These are phyloP conservation scores for Brachionus calyciflorus DNA, from an alignment of 1,140 invertebrate genomes.

Conservation along the genomic window DNA sequence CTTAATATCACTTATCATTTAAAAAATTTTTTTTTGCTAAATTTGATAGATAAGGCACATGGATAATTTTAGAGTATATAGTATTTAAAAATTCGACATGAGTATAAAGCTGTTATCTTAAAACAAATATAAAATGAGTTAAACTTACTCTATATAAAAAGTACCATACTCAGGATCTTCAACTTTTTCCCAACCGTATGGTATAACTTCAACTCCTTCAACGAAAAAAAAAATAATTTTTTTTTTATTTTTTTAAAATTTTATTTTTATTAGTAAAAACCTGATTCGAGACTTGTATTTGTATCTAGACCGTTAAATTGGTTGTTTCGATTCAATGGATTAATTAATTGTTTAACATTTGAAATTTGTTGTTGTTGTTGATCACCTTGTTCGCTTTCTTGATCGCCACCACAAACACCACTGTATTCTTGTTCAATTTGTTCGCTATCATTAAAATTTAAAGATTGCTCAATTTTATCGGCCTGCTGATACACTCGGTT, in stretches of 20 bases:
- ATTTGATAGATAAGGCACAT: too few relatives aligned
- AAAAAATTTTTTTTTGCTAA: too few relatives aligned
- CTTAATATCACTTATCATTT: too few relatives aligned
- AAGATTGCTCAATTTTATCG: background rate
- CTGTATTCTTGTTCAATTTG: conserved; percentile 28
- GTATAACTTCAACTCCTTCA: conserved; percentile 69
- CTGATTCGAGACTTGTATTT: conserved; percentile 34
- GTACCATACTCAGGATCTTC: conserved; percentile 95
- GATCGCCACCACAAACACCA: background rate
- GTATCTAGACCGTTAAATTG: conserved; percentile 34
- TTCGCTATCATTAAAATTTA: conserved; percentile 9
- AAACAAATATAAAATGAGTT: conserved; percentile 39
- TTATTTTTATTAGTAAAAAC: background rate
- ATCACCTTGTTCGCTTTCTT: background rate
- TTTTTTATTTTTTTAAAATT: background rate
- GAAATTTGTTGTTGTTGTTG: background rate
- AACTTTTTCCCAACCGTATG: conserved; percentile 97
- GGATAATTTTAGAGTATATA: too few relatives aligned
- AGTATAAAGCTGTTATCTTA: background rate
- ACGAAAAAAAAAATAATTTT: background rate
- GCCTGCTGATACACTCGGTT: conserved; percentile 4
- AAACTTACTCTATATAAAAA: conserved; percentile 86
- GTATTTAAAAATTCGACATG: background rate
- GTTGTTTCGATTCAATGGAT: conserved; percentile 19
- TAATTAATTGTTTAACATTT: conserved; percentile 23